phyloP scores from a whole-genome alignment of 2,888 invertebrate genomes.

The Cerastoderma edule region DNA sequence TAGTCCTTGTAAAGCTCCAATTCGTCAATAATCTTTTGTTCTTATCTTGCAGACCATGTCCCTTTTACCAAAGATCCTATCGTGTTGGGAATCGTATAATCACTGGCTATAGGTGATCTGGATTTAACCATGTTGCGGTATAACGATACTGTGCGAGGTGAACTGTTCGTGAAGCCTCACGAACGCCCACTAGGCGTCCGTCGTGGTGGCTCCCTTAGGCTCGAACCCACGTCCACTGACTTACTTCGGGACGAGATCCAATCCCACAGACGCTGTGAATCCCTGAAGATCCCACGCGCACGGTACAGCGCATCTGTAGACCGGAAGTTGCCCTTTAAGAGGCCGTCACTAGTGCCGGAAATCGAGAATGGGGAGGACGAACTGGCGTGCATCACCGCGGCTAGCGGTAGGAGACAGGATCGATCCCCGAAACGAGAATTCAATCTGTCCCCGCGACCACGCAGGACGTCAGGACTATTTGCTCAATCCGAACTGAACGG shows the following conservation, averaged over 20 bases:
- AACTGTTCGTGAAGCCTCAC: conserved; percentile 12
- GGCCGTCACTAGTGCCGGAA: conserved; percentile 13
- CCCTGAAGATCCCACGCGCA: conserved; percentile 11
- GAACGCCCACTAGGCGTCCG: conserved; percentile 2
- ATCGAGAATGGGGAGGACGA: conserved; percentile 9
- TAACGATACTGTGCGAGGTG: conserved; percentile 11
- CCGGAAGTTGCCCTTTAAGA: conserved; percentile 8
- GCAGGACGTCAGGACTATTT: not conserved
- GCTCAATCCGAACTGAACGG: conserved; percentile 11
- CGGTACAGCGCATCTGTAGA: not conserved
- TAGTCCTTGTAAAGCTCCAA: too few relatives aligned
- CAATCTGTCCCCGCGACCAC: conserved; percentile 3
- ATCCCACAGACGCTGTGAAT: conserved; percentile 18
- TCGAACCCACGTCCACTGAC: conserved; percentile 14
- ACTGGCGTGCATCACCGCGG: not conserved
- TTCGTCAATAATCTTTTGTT: too few relatives aligned
- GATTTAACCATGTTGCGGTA: conserved; percentile 17
- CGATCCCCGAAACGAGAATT: conserved; percentile 1
- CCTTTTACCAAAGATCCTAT: too few relatives aligned
- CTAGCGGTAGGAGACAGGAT: not conserved
- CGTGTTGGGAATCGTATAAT: too few relatives aligned
- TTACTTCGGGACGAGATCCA: conserved; percentile 9
- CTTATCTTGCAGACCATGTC: too few relatives aligned
- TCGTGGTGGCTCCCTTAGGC: conserved; percentile 13
- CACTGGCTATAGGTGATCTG: too few relatives aligned